A percentile compares a stretch with the other conserved stretches of the same genome.
Conservation (phyloP, 2,113 vertebrate species). For the Amphiprion ocellaris region DNA sequence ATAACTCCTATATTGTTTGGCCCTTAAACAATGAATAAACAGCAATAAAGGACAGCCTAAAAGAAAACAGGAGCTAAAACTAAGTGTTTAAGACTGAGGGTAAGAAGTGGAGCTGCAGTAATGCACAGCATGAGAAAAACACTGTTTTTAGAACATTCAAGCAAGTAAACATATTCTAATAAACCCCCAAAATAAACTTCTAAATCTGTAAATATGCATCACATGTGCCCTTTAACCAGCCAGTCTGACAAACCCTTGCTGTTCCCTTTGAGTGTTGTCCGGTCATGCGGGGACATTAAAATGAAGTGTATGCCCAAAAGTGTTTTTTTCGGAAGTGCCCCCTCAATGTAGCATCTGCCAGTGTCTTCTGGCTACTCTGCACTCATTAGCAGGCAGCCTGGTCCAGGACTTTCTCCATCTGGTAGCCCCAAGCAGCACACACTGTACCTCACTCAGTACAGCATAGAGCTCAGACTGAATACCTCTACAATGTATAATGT, state of each 20-base stretch:
- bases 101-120: too few relatives aligned
- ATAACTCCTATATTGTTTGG: too few relatives aligned
- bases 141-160: too few relatives aligned
- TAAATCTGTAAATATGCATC: too few relatives aligned
- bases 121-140: too few relatives aligned
- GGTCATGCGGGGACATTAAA: conserved; percentile 22
- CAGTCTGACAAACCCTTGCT: conserved; percentile 10
- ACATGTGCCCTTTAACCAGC: not conserved
- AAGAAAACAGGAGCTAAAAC: too few relatives aligned
- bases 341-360: conserved; percentile 61
- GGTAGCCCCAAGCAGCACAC: conserved; percentile 56
- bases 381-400: conserved; percentile 70
- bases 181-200: too few relatives aligned
- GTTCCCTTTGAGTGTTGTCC: not conserved
- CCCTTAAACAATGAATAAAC: too few relatives aligned
- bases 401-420: conserved; percentile 68
- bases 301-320: conserved; percentile 21
- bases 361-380: conserved; percentile 57
- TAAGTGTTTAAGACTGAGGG: too few relatives aligned
- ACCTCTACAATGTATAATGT: not conserved
- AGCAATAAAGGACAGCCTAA: too few relatives aligned
- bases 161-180: too few relatives aligned
- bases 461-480: conserved; percentile 27
- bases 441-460: conserved; percentile 6
- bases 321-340: conserved; percentile 26